Conservation (phyloP, 2,113 vertebrate species). For the Dicerorhinus sumatrensis region DNA sequence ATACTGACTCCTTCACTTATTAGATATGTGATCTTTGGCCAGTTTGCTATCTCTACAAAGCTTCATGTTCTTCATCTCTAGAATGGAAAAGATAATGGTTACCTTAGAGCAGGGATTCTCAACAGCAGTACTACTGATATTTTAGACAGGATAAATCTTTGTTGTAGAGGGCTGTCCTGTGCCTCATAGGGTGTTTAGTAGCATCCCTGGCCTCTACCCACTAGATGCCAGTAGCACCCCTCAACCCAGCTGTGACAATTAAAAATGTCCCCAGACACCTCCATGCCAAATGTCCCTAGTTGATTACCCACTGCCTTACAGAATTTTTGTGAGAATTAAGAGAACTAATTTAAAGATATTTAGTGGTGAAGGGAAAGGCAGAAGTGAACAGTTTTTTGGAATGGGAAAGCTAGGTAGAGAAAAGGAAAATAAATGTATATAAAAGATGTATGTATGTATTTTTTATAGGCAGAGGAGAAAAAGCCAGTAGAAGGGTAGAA, state of each 20-base stretch:
- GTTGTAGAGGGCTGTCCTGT: not conserved
- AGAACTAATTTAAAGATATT: slow-evolving; percentile 16
- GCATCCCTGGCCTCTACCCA: not conserved
- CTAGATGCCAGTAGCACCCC: not conserved
- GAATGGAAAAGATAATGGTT: not conserved
- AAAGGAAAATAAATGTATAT: not conserved
- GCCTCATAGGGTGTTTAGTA: not conserved
- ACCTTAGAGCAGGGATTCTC: not conserved
- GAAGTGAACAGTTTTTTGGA: not conserved
- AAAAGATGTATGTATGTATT: too few relatives aligned
- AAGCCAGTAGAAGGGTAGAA: not conserved
- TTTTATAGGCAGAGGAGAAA: not conserved
- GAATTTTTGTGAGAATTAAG: not conserved
- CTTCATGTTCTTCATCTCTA: not conserved
- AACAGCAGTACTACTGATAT: not conserved
- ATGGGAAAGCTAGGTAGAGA: not conserved
- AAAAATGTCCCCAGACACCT: not conserved
- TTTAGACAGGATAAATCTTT: not conserved
- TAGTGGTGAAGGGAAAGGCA: not conserved
- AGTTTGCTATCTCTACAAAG: not conserved
- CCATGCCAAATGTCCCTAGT: not conserved
- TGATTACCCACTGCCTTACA: not conserved
- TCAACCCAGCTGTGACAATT: not conserved
- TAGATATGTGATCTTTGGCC: not conserved
- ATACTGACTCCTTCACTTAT: not conserved